Conservation (phyloP, 2,888 invertebrate genomes). For the Subacronicta megacephala region DNA sequence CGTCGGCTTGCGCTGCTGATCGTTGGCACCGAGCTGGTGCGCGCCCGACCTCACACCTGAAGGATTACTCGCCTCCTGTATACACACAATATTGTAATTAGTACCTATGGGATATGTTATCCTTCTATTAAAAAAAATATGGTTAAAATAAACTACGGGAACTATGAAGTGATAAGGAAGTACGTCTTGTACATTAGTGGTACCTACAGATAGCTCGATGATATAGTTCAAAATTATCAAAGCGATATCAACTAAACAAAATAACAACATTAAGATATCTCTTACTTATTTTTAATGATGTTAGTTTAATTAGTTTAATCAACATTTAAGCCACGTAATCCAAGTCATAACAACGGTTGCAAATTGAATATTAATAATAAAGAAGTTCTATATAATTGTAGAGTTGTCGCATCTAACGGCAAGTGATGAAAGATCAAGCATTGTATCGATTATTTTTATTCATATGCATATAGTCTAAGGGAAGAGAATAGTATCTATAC, state of each 20-base stretch:
- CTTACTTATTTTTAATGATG: too few species aligned
- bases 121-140: too few species aligned
- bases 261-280: conserved; percentile 19
- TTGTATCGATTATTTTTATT: background rate
- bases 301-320: too few species aligned
- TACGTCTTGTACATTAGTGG: conserved; percentile 3
- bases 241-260: conserved; percentile 22
- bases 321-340: too few species aligned
- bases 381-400: too few species aligned
- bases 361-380: too few species aligned
- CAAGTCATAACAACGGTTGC: conserved; percentile 7
- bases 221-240: conserved; percentile 22
- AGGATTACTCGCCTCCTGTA: conserved; percentile 96
- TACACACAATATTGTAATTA: conserved; percentile 11
- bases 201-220: conserved; percentile 12
- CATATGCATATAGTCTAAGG: background rate
- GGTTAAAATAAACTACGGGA: too few species aligned
- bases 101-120: too few species aligned
- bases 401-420: background rate
- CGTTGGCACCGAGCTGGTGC: conserved; percentile 94
- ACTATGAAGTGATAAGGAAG: too few species aligned
- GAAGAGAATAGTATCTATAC: too few species aligned
- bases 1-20: conserved; percentile 94
- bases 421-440: too few species aligned
- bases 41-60: conserved; percentile 93